Conservation (phyloP, 2,113 vertebrate genomes). For the Sebastes fasciatus region DNA sequence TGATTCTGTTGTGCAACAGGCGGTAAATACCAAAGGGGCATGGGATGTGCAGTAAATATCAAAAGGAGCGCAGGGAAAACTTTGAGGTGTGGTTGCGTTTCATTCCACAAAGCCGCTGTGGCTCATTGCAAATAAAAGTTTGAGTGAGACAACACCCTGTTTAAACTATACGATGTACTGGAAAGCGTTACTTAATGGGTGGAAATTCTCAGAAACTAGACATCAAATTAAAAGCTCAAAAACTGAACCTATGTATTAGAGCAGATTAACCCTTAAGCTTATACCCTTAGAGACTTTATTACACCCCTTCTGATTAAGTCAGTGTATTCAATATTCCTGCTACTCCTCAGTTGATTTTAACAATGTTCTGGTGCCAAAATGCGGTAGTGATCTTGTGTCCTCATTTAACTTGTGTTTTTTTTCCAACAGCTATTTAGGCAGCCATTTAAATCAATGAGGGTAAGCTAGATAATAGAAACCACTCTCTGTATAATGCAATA, state of each 20-base stretch:
- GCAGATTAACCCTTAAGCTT: neutral
- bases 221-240: slow-evolving; percentile 20
- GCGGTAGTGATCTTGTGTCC: neutral
- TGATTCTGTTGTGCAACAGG: slow-evolving; percentile 37
- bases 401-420: neutral
- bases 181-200: slow-evolving; percentile 28
- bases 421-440: too few relatives aligned
- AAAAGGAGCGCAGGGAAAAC: slow-evolving; percentile 22
- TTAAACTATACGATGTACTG: slow-evolving; percentile 32
- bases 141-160: slow-evolving; percentile 60
- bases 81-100: slow-evolving; percentile 66
- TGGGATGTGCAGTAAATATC: slow-evolving; percentile 11
- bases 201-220: slow-evolving; percentile 26
- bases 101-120: slow-evolving; percentile 40
- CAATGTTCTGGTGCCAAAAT: neutral
- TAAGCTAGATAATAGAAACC: neutral
- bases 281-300: neutral
- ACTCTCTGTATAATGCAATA: neutral
- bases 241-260: slow-evolving; percentile 3
- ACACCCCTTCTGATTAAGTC: neutral
- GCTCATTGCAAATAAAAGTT: slow-evolving; percentile 49
- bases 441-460: too few relatives aligned
- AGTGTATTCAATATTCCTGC: neutral
- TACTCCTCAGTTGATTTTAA: neutral
- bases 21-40: slow-evolving; percentile 1